Base-by-base conservation (phyloP, 2,888 invertebrate species). In the Pristionchus maxplancki region DNA sequence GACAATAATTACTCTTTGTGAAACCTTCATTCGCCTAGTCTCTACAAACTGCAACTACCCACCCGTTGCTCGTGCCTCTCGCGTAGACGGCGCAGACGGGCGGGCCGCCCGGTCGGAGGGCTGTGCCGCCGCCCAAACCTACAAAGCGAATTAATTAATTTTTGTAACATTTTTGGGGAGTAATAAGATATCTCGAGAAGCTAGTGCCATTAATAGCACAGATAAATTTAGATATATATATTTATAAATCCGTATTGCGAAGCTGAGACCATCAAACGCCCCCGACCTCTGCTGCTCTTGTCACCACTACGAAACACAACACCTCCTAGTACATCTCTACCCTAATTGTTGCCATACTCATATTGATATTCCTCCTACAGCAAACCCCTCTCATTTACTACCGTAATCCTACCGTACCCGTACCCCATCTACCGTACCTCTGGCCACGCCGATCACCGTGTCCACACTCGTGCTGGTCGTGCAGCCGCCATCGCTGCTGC, bases 11-110 rank as follows among this genome's bases (percentile, higher is more conserved):
- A 6, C 58, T 9, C 58, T n/a, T 24, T 24, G 58, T 58, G 24
- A 50, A 50, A 50, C 50, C 50, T 20, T 20, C 1, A 50, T 50
- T 50, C 50, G 20, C 5, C 50, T 20, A 50, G 20, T 20, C 2
- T 50, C 50, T 15, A 11, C 50, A 62, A 62, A 62, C n/a, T n/a
- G 17, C 9, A 6, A 50, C 20, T 13, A 9, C 85, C 40, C 64
- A 85, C 85, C 85, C 62, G 64, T 85, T 85, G 44, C 13, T 44
- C 40, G 62, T 85, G 9, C 85, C 85, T 64, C 85, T 62, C 64
- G 85, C 85, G 44, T 85, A 85, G 31, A 85, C 85, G 3, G 85
- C 85, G 50, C 64, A 64, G 34, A 85, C 64, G 37, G 85, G 85
- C 85, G 64, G 44, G 24, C 71, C 71, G 31, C 71, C 71, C 37